phyloP scores from a whole-genome alignment of 2,113 vertebrate genomes.

The Paraplagusia blochii region DNA sequence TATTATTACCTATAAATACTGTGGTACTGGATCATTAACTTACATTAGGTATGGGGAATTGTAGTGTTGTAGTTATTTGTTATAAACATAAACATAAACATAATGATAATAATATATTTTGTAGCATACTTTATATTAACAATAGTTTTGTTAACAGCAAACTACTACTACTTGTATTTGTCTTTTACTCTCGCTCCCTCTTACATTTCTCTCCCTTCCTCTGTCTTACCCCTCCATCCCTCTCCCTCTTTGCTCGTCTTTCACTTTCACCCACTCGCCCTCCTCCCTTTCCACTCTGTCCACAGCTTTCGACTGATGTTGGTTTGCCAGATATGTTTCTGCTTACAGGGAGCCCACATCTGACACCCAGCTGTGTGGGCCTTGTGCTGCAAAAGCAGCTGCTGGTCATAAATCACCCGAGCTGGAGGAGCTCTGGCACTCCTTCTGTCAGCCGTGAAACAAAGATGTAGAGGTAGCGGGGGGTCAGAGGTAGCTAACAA shows the following conservation, averaged over 20 bases:
- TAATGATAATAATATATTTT: too few relatives aligned
- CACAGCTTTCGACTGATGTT: constrained; percentile 49
- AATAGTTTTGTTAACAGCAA: too few relatives aligned
- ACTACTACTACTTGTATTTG: too few relatives aligned
- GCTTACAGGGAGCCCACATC: constrained; percentile 72
- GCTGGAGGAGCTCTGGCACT: constrained; percentile 72
- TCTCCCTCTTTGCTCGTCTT: not conserved
- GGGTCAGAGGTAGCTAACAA: constrained; percentile 63
- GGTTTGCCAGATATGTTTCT: constrained; percentile 72
- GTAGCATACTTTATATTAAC: too few relatives aligned
- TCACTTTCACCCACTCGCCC: not conserved
- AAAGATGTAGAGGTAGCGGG: constrained; percentile 71
- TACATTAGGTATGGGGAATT: too few relatives aligned
- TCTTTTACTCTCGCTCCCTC: too few relatives aligned
- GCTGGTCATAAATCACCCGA: constrained; percentile 76
- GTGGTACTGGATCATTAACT: too few relatives aligned
- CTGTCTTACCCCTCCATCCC: constrained; percentile 18
- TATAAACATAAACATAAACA: too few relatives aligned
- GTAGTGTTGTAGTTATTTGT: too few relatives aligned
- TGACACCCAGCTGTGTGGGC: constrained; percentile 77
- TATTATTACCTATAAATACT: too few relatives aligned
- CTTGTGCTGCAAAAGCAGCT: constrained; percentile 70
- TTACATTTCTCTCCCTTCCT: constrained; percentile 3
- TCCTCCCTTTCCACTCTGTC: constrained; percentile 24
- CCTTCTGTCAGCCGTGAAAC: constrained; percentile 75